Percentiles rank a stretch among this genome's conserved stretches.
phyloP scores from a whole-genome alignment of 1,140 invertebrate genomes.

The Linepithema humile region DNA sequence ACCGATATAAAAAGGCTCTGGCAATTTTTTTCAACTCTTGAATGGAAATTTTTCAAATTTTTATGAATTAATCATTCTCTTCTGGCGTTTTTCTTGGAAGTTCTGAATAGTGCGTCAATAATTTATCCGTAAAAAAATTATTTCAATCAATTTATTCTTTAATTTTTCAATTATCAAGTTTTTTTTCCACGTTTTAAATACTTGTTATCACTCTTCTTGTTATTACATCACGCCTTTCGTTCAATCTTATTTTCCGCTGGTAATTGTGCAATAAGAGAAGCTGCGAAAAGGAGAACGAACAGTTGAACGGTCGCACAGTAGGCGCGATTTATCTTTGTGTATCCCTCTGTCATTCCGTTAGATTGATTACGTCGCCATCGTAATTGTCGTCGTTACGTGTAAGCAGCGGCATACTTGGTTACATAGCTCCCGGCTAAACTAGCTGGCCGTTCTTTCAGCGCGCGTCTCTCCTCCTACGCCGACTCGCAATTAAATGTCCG shows the following conservation, averaged over 20 bases:
- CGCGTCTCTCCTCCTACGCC: slow-evolving; percentile 46
- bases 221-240: background rate
- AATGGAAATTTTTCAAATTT: background rate
- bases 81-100: too few relatives aligned
- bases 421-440: slow-evolving; percentile 35
- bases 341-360: slow-evolving; percentile 14
- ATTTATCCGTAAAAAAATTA: background rate
- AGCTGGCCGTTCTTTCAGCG: slow-evolving; percentile 11
- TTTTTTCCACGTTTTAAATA: background rate
- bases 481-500: slow-evolving; percentile 59
- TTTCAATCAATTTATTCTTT: background rate
- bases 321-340: slow-evolving; percentile 28
- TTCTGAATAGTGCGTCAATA: background rate
- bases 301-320: background rate
- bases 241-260: background rate
- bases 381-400: slow-evolving; percentile 47
- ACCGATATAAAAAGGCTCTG: background rate
- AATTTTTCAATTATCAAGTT: background rate
- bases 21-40: background rate
- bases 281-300: background rate
- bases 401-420: slow-evolving; percentile 37
- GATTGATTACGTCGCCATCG: slow-evolving; percentile 44
- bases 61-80: background rate
- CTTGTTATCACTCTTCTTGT: background rate
- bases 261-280: background rate